These are phyloP conservation scores for Crotalus viridis DNA, from an alignment of 2,113 vertebrate species.

Conservation along the genomic window DNA sequence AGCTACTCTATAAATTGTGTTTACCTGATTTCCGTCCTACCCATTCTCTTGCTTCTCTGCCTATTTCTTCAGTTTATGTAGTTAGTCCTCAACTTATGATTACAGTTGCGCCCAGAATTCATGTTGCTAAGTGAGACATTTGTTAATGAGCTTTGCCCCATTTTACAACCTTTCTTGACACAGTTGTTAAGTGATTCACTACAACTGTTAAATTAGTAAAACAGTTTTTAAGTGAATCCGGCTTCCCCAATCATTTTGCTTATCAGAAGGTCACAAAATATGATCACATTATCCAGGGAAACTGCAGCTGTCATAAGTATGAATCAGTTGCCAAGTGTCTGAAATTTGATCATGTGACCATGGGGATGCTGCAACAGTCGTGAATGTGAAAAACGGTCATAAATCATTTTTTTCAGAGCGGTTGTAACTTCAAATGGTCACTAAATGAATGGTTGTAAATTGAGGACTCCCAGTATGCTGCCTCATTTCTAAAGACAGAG, in stretches of 20 bases:
- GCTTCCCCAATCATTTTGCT: not conserved
- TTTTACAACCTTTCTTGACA: not conserved
- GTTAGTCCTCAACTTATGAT: not conserved
- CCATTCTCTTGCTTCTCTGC: not conserved
- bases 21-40: not conserved
- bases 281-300: not conserved
- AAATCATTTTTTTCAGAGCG: not conserved
- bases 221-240: not conserved
- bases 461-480: not conserved
- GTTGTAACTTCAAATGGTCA: not conserved
- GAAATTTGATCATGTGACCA: not conserved
- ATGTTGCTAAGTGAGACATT: not conserved
- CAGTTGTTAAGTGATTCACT: not conserved
- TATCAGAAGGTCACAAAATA: not conserved
- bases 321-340: not conserved
- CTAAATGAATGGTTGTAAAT: not conserved
- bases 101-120: not conserved
- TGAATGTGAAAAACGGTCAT: not conserved
- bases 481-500: not conserved
- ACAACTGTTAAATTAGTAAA: not conserved
- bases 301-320: not conserved
- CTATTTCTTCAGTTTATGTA: not conserved
- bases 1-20: not conserved
- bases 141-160: not conserved
- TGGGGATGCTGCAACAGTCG: not conserved